Base-by-base conservation (phyloP, 2,113 vertebrate species). In the Chamaea fasciata region DNA sequence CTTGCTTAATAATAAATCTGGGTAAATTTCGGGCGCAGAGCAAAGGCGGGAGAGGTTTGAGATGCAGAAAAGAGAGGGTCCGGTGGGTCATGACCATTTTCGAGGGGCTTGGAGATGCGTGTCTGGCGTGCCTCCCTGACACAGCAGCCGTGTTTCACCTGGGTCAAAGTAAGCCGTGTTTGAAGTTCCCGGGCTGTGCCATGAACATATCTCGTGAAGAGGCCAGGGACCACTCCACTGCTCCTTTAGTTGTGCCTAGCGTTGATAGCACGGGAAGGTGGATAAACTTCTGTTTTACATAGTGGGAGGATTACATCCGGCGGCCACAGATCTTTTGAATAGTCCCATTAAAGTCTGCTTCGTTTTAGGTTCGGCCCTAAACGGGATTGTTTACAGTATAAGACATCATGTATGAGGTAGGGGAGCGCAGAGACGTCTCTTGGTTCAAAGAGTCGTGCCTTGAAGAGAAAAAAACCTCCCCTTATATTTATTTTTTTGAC, bases 401-500 rank as follows among this genome's bases (percentile, higher is more conserved):
- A 49, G 49, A 73, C 57, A 89, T 35, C 62, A 8, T 21, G 78
- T 78, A 35, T 41, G 89, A 85, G 70, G 57, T 33, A 24, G 53
- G 23, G 30, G 24, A 79, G n/a, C 3, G 0, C 77, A 79, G 64
- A 92, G 27, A 57, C 39, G 2, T 90, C 46, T 83, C 68, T 81
- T 57, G 52, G 49, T 95, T 94, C 78, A 84, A 95, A 95, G 77
- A 76, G 11, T 21, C 49, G 16, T 46, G 41, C 52, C 49, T 53
- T 37, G 31, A 87, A 93, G 49, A 31, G 39, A 18, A 39, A n/a
- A 42, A 53, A 55, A 26, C 20, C 57, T 47, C 21, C 15, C 19
- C 59, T 31, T 49, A 4, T 80, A 41, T 92, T 78, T 91, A 15
- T 87, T 71, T 89, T 79, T 71, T 86, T 30, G 12, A 71, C 77